Base-by-base conservation (phyloP, 1,140 invertebrate genomes). In the Phthorimaea operculella region DNA sequence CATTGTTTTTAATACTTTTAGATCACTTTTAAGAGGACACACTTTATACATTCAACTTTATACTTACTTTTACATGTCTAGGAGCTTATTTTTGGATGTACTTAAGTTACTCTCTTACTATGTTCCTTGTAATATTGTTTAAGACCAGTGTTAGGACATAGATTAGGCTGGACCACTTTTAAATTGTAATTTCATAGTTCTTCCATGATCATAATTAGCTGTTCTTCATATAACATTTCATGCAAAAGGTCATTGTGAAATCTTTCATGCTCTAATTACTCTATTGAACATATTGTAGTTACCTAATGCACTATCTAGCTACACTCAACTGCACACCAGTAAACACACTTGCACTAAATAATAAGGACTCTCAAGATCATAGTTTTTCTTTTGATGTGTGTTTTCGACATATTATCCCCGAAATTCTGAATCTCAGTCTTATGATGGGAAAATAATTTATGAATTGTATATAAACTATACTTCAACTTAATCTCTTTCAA, bases 21-120 rank as follows among this genome's bases (percentile, higher is more conserved):
- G 36, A 12, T 12, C 36, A 39, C 8, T 12, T 39, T 12, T 3
- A 5, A 39, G 36, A 39, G 10, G n/a, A 39, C 36, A 39, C 36
- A 10, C 1, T 47, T 47, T 47, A 4, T 47, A 28, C 21, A 47
- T 47, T 11, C 44, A 47, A 47, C 8, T 47, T 47, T 47, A 47
- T 47, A 15, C 8, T 47, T 47, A 15, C 5, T 17, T 47, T 47
- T 47, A 47, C 44, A 16, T 47, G 15, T 15, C 15, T 39, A 47
- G 8, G 44, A 47, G 44, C 44, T 47, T 47, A 47, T 47, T 47
- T 47, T 47, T 47, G 44, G 11, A 47, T 61, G 64, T 66, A 67
- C 62, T 68, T 64, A 64, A 68, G 48, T 61, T 53, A 39, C 56
- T 16, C 54, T 56, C 57, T 54, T 16, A 33, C 39, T 55, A 52